These are phyloP conservation scores for Epinotia nisella DNA, from an alignment of 2,888 invertebrate genomes.

Conservation along the genomic window DNA sequence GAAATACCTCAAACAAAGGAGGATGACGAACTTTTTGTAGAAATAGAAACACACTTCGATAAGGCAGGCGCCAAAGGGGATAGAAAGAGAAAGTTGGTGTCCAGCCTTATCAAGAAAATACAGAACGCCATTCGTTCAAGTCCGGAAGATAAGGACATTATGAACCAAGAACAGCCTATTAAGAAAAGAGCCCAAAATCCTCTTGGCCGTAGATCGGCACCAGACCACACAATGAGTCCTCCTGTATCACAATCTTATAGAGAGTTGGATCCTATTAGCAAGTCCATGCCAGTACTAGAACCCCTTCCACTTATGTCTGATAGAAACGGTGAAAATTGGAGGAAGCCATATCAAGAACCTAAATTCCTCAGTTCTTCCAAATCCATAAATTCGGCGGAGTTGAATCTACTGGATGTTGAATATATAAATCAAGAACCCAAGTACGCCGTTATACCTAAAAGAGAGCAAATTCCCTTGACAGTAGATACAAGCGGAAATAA, in stretches of 20 bases:
- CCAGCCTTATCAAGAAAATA: constrained; percentile 71
- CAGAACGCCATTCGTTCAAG: constrained; percentile 69
- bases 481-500: constrained; percentile 51
- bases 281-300: constrained; percentile 51
- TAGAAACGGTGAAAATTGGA: constrained; percentile 59
- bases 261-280: constrained; percentile 64
- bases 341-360: constrained; percentile 54
- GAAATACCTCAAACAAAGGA: constrained; percentile 50
- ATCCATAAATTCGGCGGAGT: constrained; percentile 70
- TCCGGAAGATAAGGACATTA: constrained; percentile 46
- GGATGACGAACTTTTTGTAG: constrained; percentile 73
- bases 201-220: constrained; percentile 52
- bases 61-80: constrained; percentile 71
- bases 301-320: constrained; percentile 53
- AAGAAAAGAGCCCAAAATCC: constrained; percentile 70
- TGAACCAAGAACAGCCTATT: constrained; percentile 58
- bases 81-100: constrained; percentile 70
- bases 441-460: constrained; percentile 64
- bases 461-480: constrained; percentile 70
- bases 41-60: constrained; percentile 79
- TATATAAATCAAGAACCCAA: constrained; percentile 59
- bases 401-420: constrained; percentile 62
- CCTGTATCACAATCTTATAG: constrained; percentile 51
- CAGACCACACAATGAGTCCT: background rate
- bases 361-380: constrained; percentile 61